Evolutionary conservation across 2,797 vertebrate genomes (phyloP), one percentile per base, ranked within the genome.

Genomic region (Neosilurus mollespiculum): DNA sequence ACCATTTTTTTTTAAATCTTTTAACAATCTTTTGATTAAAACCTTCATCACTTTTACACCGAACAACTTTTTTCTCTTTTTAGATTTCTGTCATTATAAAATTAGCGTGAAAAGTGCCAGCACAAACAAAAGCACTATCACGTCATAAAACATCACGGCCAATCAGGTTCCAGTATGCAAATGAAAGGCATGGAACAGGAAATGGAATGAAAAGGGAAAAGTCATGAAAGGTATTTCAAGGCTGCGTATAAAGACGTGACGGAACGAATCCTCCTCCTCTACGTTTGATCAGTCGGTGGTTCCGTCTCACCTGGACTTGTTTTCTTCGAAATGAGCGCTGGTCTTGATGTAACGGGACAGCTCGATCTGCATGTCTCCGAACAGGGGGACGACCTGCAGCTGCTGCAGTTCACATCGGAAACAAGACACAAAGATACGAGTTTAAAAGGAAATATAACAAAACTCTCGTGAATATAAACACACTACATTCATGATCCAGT

Each of bases 341-440:
- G 96, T 99, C 92, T 98, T 99, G 93, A 99, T 97, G 91, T 99
- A 99, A 83, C 98, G 95, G 2, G 98, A 96, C 92, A 99, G 91
- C 91, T 99, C 98, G 62, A 99, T 99, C 88, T 99, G 98, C 98
- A 99, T 99, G 91, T 99, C 98, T 12, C 98, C 98, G 51, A 99
- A 99, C 26, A 99, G 92, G 0, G 98, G 98, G 22, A 99, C 98
- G 83, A 99, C 98, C 88, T 99, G 98, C 83, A 99, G 94, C 89
- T 99, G 98, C 98, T 99, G 92, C 59, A 84, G 81, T 80, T 16
- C 30, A 10, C 12, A 80, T 54, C 2, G 54, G 56, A 7, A 56
- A 77, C 0, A 76, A 22, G 34, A 30, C 1, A 2, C 2, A 30
- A 1, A 4, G 61, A 15, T 1, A 2, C 1, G 9, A 2, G 9